Base-by-base conservation (phyloP, 2,888 invertebrate genomes). In the Oligia fasciuncula region DNA sequence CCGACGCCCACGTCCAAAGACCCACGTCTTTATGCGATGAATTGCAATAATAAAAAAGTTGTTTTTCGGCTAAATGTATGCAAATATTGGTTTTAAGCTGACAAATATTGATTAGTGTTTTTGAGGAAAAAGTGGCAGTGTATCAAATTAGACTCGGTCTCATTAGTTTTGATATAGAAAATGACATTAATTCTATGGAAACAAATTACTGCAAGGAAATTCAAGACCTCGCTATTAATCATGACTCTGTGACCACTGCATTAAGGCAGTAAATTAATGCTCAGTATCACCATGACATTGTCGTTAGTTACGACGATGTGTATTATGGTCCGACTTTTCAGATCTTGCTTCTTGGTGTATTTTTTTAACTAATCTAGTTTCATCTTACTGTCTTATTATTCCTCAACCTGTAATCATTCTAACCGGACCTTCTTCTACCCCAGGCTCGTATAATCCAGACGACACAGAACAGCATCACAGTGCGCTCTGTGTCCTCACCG, bases 401-500 rank as follows among this genome's bases (percentile, higher is more conserved):
- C n/a, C 19, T 43, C 49, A 40, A 43, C 19, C n/a, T 43, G 13
- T 14, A 43, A 77, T 35, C 0, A 14, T 77, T 43, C 11, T 29
- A 51, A 51, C 14, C 43, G 40, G 2, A 17, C 1, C 0, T 14
- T 35, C 23, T 23, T 17, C 3, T 46, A 29, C 40, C 4, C 43
- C 94, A 98, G 98, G 98, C 98, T 19, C 98, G 98, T 90, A 96
- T 98, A 85, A 97, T 98, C 72, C 95, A 97, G 77, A 97, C 97
- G 82, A 98, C 98, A 89, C 97, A 97, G 90, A 97, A 97, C 83
- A 97, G 98, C 88, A 94, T 99, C 86, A 98, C 98, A 49, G 98
- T 98, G 92, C 97, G 98, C 79, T 98, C 98, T 65, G 97, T 98
- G 85, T 97, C 98, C 62, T 96, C 97, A 57, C 98, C 98, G 0